Evolutionary conservation across 2,888 invertebrate genomes (phyloP), one percentile per base, ranked within the genome.

Genomic region (Drosophila parthenogenetica): DNA sequence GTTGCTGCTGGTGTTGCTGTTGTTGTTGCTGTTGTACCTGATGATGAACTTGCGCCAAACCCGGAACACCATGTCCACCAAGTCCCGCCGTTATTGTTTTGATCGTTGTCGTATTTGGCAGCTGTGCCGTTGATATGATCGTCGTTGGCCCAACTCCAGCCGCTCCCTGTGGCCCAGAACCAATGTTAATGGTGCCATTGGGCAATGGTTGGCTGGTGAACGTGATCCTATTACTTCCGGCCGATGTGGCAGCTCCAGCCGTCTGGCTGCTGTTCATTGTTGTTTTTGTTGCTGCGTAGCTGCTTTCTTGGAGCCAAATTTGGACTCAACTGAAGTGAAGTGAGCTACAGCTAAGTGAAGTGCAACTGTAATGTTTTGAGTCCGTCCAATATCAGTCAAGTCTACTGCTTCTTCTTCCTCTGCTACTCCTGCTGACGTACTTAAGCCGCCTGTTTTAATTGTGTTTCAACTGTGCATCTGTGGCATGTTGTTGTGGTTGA

Each of bases 121-220:
- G 76, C 93, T 93, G 83, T 91, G 92, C 77, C 92, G 92, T 79
- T 90, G 93, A 84, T 90, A 93, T 92, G 61, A 92, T 91, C 29
- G 91, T 90, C 14, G 91, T 90, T 14, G 89, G 81, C 11, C 88
- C 90, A 22, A 79, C 73, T 17, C 68, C 75, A 32, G 78, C 81
- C 5, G 69, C 77, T 42, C 89, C 89, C 14, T 86, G 40, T n/a
- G 46, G 87, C 29, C 29, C 29, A 13, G 89, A 89, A 25, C 90
- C 93, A 63, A 95, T 93, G 69, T 94, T 95, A 85, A 96, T 93
- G 67, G 95, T 95, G 77, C 96, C 95, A 93, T 96, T 96, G 50
- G 95, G 94, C 86, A 96, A 91, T 73, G 94, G 93, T 91, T 95
- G 95, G 82, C 93, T 93, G 59, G 94, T 94, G 90, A 94, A 94